Conservation (phyloP, 2,113 vertebrate species). For the Limanda limanda region DNA sequence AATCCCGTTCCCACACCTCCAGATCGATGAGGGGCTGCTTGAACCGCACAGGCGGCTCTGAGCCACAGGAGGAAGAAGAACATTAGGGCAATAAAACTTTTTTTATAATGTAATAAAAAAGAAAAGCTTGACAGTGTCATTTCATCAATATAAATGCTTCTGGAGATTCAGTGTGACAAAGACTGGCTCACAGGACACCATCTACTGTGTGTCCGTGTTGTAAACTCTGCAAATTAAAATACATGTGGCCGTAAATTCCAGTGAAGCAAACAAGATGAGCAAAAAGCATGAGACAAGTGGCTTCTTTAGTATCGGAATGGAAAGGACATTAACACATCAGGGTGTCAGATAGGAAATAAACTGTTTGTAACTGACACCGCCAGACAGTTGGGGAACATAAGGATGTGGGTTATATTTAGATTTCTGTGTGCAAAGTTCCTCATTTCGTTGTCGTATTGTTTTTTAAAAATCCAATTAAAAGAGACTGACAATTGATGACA, state of each 20-base stretch:
- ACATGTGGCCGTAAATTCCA: constrained; percentile 61
- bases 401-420: constrained; percentile 60
- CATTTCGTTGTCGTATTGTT: constrained; percentile 25
- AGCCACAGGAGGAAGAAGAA: constrained; percentile 23
- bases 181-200: background rate
- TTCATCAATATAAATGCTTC: background rate
- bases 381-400: constrained; percentile 72
- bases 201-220: too few species aligned
- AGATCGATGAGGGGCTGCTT: constrained; percentile 91
- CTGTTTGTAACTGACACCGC: constrained; percentile 75
- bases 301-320: constrained; percentile 65
- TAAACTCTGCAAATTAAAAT: constrained; percentile 50
- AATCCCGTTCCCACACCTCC: constrained; percentile 91
- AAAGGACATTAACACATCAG: constrained; percentile 66
- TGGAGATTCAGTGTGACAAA: background rate
- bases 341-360: constrained; percentile 75
- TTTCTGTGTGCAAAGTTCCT: constrained; percentile 44
- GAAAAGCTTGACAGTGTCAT: background rate
- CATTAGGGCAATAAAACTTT: background rate
- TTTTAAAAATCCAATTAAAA: constrained; percentile 16
- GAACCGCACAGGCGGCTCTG: constrained; percentile 93
- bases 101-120: background rate
- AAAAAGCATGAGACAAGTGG: constrained; percentile 66
- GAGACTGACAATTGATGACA: background rate
- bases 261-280: constrained; percentile 62